Evolutionary conservation across 1,140 invertebrate species (phyloP), one percentile per base, ranked within the genome.

Genomic region (Pristionchus pacificus): DNA sequence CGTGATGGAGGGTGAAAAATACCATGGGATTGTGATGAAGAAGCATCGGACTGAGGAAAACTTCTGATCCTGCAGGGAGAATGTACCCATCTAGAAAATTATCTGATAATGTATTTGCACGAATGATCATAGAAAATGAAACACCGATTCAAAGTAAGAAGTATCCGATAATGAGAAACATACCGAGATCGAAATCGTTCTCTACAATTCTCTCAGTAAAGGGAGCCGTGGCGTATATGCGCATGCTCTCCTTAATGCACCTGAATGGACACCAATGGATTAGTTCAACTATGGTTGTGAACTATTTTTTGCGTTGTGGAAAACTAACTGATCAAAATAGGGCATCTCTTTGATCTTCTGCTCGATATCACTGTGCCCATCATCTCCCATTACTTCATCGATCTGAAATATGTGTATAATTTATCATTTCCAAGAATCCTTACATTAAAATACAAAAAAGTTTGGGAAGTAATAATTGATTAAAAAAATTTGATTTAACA

Each of bases 321-420:
- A 10, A 58, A 92, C 88, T 62, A 91, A 90, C 73, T 90, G 87
- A 80, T 92, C 91, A 31, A 92, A 83, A 77, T 92, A 92, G 80
- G 91, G 91, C 90, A 93, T 90, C 80, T 91, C 89, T 57, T 90
- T 81, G 27, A 91, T 89, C 73, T 92, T 91, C 77, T 91, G 89
- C 30, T 88, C 88, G 70, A 88, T 89, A 84, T 89, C 74, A 76
- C 38, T 49, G 6, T 49, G 38, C 6, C 6, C 38, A 10, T 49
- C 38, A 6, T 49, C 38, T 10, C 6, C 38, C 38, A 49, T 49
- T 49, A 6, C 38, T 49, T 6, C 19, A 19, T 49, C 38, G 19
- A 49, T 49, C 38, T 6, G 38, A 19, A 49, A 49, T 10, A 19
- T 6, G 38, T 10, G 19, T 6, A 49, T 49, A 19, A 19, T 10